These are phyloP conservation scores for Danio choprae DNA, from an alignment of 2,797 vertebrate genomes.

Conservation along the genomic window DNA sequence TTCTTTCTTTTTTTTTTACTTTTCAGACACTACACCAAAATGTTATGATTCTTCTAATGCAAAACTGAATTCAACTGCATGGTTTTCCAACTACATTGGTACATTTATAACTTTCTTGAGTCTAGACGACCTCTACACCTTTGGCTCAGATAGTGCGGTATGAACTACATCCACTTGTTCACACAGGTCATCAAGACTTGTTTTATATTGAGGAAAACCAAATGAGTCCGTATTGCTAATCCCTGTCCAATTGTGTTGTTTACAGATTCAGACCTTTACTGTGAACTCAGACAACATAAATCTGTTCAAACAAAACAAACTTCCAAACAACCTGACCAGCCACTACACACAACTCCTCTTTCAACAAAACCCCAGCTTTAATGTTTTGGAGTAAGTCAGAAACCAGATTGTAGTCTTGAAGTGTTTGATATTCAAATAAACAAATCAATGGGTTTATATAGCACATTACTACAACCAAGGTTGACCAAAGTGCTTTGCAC, in stretches of 20 bases:
- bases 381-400: slow-evolving; percentile 37
- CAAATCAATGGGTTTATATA: too few relatives aligned
- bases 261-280: slow-evolving; percentile 53
- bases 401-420: background rate
- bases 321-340: slow-evolving; percentile 3
- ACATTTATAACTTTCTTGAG: slow-evolving; percentile 44
- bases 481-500: too few relatives aligned
- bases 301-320: slow-evolving; percentile 18
- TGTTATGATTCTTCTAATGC: slow-evolving; percentile 45
- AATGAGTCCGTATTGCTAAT: background rate
- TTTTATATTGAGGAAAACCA: background rate
- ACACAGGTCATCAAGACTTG: background rate
- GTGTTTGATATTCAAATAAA: background rate
- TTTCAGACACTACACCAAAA: slow-evolving; percentile 51
- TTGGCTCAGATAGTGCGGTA: slow-evolving; percentile 38
- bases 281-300: slow-evolving; percentile 49
- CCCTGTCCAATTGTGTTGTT: slow-evolving; percentile 1
- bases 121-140: slow-evolving; percentile 48
- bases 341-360: slow-evolving; percentile 48
- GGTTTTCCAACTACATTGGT: slow-evolving; percentile 57
- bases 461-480: too few relatives aligned
- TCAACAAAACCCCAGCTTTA: slow-evolving; percentile 33
- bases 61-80: slow-evolving; percentile 52
- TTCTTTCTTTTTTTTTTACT: background rate
- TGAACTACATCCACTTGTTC: background rate